A percentile compares a stretch with the other conserved stretches of the same genome.
phyloP scores from a whole-genome alignment of 1,140 invertebrate genomes.

The Caenorhabditis inopinata region DNA sequence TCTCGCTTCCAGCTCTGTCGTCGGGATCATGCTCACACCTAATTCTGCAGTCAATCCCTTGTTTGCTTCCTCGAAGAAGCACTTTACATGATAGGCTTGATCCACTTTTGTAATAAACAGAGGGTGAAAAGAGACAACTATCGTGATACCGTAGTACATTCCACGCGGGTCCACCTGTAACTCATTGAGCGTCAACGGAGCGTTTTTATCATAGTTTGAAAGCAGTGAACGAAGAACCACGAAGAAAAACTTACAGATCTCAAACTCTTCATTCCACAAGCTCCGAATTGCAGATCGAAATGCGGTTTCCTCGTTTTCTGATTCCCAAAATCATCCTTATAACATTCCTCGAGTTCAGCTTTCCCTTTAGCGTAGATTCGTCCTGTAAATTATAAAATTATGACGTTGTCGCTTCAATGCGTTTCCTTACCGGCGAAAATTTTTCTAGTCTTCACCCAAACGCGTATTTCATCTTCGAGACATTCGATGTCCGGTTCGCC shows the following conservation, averaged over 20 bases:
- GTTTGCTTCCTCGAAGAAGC: constrained; percentile 65
- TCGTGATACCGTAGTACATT: constrained; percentile 66
- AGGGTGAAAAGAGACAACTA: constrained; percentile 65
- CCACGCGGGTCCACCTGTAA: constrained; percentile 62
- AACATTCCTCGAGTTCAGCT: constrained; percentile 63
- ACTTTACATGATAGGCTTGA: constrained; percentile 66
- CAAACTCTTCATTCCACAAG: constrained; percentile 65
- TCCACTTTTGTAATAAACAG: constrained; percentile 66
- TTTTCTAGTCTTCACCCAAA: constrained; percentile 64
- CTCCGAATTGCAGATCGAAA: constrained; percentile 60
- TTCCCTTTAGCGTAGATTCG: constrained; percentile 65
- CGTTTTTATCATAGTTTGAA: no score
- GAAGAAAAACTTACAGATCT: constrained; percentile 56
- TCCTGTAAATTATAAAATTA: constrained; percentile 43
- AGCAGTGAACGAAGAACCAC: no score
- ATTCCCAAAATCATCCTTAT: constrained; percentile 61
- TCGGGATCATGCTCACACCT: constrained; percentile 66
- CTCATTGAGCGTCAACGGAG: no score
- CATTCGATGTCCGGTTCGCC: constrained; percentile 66
- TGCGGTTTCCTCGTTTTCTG: constrained; percentile 62
- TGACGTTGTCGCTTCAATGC: background rate
- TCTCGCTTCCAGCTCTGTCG: constrained; percentile 64
- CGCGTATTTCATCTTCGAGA: constrained; percentile 63
- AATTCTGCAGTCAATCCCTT: constrained; percentile 63
- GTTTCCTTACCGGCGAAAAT: constrained; percentile 53